phyloP scores from a whole-genome alignment of 2,113 vertebrate genomes.

The Anseranas semipalmata region DNA sequence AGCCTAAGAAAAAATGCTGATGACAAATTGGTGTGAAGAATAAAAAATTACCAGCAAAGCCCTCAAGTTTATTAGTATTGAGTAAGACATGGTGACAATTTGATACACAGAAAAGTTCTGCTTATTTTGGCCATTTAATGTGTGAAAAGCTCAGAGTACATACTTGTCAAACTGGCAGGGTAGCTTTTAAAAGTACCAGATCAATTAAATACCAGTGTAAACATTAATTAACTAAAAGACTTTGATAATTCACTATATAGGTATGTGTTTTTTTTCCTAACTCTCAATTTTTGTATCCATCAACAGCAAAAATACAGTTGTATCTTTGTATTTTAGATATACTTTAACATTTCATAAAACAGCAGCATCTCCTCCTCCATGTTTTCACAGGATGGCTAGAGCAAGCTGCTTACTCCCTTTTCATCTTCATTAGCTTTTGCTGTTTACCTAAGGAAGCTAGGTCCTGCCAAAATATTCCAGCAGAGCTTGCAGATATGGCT shows the following conservation, averaged over 20 bases:
- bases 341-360: neutral
- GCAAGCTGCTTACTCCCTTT: neutral
- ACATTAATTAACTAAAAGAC: neutral
- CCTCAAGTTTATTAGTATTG: neutral
- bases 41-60: neutral
- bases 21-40: neutral
- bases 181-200: constrained; percentile 16
- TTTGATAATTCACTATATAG: neutral
- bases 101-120: neutral
- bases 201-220: constrained; percentile 25
- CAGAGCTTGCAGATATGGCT: neutral
- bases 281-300: neutral
- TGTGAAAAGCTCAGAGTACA: neutral
- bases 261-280: neutral
- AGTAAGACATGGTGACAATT: neutral
- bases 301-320: neutral
- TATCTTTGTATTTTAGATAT: neutral
- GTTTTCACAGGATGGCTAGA: neutral
- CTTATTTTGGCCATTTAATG: neutral
- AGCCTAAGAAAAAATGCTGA: neutral
- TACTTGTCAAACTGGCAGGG: constrained; percentile 5
- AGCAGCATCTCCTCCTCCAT: neutral
- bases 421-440: neutral
- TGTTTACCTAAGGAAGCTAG: neutral
- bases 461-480: neutral